Conservation (phyloP, 1,140 invertebrate genomes). For the Phthorimaea operculella region DNA sequence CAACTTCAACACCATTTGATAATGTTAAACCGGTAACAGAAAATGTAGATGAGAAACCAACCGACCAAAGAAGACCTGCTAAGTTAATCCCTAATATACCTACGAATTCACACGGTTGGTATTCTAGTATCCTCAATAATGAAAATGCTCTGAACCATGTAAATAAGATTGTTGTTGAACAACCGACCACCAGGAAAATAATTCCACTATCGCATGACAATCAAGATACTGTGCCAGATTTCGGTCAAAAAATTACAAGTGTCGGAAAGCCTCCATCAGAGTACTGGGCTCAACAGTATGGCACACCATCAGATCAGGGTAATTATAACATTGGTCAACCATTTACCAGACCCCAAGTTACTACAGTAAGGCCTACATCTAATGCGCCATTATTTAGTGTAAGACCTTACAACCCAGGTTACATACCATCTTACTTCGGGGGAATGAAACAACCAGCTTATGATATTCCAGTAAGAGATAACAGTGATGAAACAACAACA, state of each 20-base stretch:
- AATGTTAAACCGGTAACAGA: constrained; percentile 30
- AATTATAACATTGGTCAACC: constrained; percentile 47
- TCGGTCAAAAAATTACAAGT: constrained; percentile 54
- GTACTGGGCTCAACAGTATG: constrained; percentile 38
- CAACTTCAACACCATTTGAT: constrained; percentile 10
- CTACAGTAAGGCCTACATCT: constrained; percentile 20
- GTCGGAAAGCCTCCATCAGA: constrained; percentile 38
- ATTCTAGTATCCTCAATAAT: constrained; percentile 47
- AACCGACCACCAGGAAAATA: constrained; percentile 51
- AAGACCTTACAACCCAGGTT: constrained; percentile 41
- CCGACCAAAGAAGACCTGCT: constrained; percentile 29
- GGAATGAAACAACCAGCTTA: constrained; percentile 51
- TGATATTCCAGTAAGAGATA: constrained; percentile 58
- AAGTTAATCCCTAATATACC: constrained; percentile 45
- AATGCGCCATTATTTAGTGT: constrained; percentile 25
- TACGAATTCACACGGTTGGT: constrained; percentile 61
- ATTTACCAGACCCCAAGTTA: constrained; percentile 37
- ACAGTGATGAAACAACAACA: constrained; percentile 44
- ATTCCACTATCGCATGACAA: constrained; percentile 59
- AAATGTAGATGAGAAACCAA: constrained; percentile 20
- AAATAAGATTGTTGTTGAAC: constrained; percentile 43
- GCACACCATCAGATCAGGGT: constrained; percentile 20
- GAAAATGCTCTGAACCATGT: constrained; percentile 50
- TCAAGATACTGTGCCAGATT: constrained; percentile 35
- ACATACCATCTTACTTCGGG: constrained; percentile 46